These are phyloP conservation scores for Chlorocebus sabaeus DNA, from an alignment of 2,113 vertebrate species.

Conservation along the genomic window DNA sequence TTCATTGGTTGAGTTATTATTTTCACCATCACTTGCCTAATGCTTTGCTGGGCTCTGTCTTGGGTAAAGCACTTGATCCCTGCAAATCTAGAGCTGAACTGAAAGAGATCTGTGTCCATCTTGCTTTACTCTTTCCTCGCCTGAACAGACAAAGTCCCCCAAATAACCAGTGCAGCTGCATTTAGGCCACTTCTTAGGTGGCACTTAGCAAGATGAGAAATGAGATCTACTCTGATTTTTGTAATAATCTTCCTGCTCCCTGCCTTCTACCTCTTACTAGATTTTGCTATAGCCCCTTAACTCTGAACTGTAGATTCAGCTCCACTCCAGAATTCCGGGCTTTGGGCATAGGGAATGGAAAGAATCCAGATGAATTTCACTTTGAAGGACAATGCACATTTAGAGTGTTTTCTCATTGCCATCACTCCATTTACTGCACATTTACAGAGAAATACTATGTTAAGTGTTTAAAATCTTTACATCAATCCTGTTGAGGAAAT, in stretches of 20 bases:
- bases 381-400: neutral
- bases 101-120: neutral
- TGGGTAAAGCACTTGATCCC: neutral
- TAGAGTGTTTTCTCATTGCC: neutral
- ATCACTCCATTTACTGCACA: neutral
- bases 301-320: neutral
- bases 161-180: neutral
- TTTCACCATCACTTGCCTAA: neutral
- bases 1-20: neutral
- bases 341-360: neutral
- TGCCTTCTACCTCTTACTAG: neutral
- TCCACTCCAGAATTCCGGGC: neutral
- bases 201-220: neutral
- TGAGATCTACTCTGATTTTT: neutral
- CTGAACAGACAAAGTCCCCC: neutral
- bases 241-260: neutral
- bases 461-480: neutral
- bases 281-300: neutral
- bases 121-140: neutral
- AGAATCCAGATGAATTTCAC: neutral
- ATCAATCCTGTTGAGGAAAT: neutral
- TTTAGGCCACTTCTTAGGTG: neutral
- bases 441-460: neutral
- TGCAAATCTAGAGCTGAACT: neutral
- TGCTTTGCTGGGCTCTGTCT: neutral